Evolutionary conservation across 2,888 invertebrate species (phyloP), one percentile per base, ranked within the genome.

Genomic region (Philereme transversata): DNA sequence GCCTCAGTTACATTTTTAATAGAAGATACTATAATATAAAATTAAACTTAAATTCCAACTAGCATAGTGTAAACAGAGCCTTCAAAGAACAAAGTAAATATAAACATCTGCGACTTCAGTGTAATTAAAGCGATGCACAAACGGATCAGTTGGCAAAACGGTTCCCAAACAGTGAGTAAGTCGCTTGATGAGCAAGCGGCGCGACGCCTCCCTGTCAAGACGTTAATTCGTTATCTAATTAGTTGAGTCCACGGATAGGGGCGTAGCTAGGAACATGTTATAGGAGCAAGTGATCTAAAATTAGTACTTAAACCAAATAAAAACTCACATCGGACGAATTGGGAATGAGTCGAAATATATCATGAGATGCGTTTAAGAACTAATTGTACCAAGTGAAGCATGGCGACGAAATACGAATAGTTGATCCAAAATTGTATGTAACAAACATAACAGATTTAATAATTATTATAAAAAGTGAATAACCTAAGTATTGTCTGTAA

Each of bases 151-250:
- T 81, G 79, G 77, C 78, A 70, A 73, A 78, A 82, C 72, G 77
- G 77, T 82, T 77, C 75, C 73, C 78, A 84, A 85, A 84, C 79
- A 76, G 81, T 77, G 79, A 82, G 79, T 82, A 77, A 58, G 72
- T 74, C 72, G 71, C 71, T 68, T 83, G 82, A 84, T 83, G 75
- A 81, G 83, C 83, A 81, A 69, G 60, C 69, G 45, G 75, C 5
- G 74, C 73, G 22, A 22, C 22, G 73, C 53, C 76, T 77, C 73
- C 71, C 79, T 78, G 78, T 78, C 83, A 83, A 87, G 85, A 86
- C 78, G 87, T 86, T 89, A 88, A 89, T 88, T 90, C 84, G 84
- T 88, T 84, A 90, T 87, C 84, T 87, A 87, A 88, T 88, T 88
- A 88, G 80, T 75, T 67, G 75, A 78, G 77, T 79, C 72, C 45